These are phyloP conservation scores for Eudasyphora cyanicolor DNA, from an alignment of 2,888 invertebrate species.

Conservation along the genomic window DNA sequence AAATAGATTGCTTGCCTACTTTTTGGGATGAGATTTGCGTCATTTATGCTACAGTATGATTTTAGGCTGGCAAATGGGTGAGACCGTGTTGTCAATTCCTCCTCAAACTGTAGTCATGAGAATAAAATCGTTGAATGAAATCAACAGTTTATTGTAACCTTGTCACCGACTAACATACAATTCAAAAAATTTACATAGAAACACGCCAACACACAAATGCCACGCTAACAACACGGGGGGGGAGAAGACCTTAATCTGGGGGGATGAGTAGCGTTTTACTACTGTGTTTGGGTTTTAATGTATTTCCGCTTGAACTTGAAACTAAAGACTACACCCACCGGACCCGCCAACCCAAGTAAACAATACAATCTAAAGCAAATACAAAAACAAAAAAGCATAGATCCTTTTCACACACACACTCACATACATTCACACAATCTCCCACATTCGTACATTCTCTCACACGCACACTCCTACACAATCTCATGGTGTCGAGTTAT, in stretches of 20 bases:
- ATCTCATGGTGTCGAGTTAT: neutral
- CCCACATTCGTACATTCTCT: neutral
- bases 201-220: neutral
- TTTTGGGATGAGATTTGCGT: neutral
- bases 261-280: slow-evolving; percentile 32
- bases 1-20: neutral
- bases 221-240: neutral
- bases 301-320: slow-evolving; percentile 48
- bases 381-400: neutral
- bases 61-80: neutral
- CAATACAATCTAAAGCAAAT: neutral
- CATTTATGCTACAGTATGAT: neutral
- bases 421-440: neutral
- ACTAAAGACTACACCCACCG: slow-evolving; percentile 40
- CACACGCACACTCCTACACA: neutral
- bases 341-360: neutral
- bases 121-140: neutral
- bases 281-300: slow-evolving; percentile 47
- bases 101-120: neutral
- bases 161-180: slow-evolving; percentile 16
- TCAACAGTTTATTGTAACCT: slow-evolving; percentile 43
- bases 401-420: neutral
- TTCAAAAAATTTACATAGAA: neutral
- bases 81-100: neutral
- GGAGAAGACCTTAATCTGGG: too few species aligned